Evolutionary conservation across 2,113 vertebrate species (phyloP).

Genomic region (Barnardius zonarius): DNA sequence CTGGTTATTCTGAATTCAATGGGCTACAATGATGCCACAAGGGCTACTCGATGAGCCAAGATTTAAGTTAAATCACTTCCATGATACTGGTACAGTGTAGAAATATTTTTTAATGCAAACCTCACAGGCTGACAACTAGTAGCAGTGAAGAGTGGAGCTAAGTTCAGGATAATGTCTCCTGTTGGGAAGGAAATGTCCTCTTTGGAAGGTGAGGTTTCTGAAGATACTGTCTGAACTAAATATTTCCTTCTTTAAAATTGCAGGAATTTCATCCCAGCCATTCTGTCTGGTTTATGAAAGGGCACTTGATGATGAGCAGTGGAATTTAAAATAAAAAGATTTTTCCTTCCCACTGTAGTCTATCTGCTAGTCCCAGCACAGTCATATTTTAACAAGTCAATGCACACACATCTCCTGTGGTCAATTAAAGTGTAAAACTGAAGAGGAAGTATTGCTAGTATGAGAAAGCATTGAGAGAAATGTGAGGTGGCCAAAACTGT

Average conservation of each 20-base stretch:
- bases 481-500: not conserved
- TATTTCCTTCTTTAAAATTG: not conserved
- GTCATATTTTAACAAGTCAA: not conserved
- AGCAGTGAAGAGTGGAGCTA: not conserved
- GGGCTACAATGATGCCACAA: not conserved
- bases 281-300: not conserved
- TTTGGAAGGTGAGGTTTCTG: constrained; percentile 9
- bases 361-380: not conserved
- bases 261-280: not conserved
- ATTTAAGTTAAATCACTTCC: not conserved
- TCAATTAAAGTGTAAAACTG: constrained; percentile 21
- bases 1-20: not conserved
- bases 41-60: not conserved
- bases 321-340: not conserved
- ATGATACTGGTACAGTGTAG: not conserved
- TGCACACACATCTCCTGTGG: constrained; percentile 10
- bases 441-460: not conserved
- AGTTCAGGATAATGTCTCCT: not conserved
- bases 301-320: not conserved
- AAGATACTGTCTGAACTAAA: constrained; percentile 17
- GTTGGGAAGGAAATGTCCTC: not conserved
- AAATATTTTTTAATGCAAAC: not conserved
- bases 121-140: not conserved
- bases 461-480: not conserved
- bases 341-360: not conserved